These are phyloP conservation scores for Parnassius orleans DNA, from an alignment of 2,888 invertebrate species.

Conservation along the genomic window DNA sequence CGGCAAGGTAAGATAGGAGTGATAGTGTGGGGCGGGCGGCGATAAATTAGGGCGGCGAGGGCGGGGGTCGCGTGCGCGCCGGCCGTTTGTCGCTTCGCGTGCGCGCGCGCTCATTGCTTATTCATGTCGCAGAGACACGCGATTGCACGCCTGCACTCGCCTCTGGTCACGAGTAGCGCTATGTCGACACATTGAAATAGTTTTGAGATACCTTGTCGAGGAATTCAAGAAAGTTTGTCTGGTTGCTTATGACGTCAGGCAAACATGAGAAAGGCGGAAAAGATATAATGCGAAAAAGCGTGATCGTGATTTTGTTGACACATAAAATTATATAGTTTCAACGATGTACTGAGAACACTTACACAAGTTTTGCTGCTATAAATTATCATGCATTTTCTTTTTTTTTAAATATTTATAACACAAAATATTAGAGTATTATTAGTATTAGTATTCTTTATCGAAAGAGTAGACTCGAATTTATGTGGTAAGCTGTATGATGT, in stretches of 20 bases:
- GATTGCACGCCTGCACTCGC: conserved; percentile 34
- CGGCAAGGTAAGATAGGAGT: conserved; percentile 52
- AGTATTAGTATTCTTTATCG: too few species aligned
- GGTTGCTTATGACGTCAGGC: not conserved
- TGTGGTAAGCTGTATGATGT: too few species aligned
- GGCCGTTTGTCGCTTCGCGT: conserved; percentile 71
- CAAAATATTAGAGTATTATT: too few species aligned
- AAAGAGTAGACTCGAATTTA: too few species aligned
- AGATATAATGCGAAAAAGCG: too few species aligned
- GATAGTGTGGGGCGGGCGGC: conserved; percentile 63
- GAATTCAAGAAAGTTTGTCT: not conserved
- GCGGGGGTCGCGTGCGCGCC: conserved; percentile 50
- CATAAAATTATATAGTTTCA: too few species aligned
- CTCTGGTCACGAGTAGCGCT: conserved; percentile 30
- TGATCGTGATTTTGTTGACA: too few species aligned
- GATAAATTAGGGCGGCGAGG: conserved; percentile 59
- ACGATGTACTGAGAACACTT: conserved; percentile 16
- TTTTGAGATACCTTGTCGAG: conserved; percentile 5
- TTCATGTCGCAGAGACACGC: conserved; percentile 72
- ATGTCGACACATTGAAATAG: conserved; percentile 26
- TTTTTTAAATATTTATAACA: too few species aligned
- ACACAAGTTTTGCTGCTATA: too few species aligned
- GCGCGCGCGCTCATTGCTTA: conserved; percentile 78
- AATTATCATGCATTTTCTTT: too few species aligned
- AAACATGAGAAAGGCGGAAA: too few species aligned